Percentiles rank a stretch among this genome's conserved stretches.
These are phyloP conservation scores for Coregonus suidteri DNA, from an alignment of 2,797 vertebrate genomes.

Conservation along the genomic window DNA sequence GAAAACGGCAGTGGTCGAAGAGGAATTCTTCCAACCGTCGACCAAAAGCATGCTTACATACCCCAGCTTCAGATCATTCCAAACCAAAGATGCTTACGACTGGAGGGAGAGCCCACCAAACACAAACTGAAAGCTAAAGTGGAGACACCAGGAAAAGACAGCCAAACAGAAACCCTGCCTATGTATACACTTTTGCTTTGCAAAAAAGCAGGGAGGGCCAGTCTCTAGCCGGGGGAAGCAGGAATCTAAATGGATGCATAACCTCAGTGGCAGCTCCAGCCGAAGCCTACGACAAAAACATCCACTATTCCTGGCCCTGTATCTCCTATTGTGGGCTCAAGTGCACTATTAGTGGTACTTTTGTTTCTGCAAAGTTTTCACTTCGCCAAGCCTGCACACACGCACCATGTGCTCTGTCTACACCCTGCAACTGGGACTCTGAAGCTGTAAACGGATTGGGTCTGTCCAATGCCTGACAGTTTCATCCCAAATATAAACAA, in stretches of 20 bases:
- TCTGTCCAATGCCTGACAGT: conserved; percentile 41
- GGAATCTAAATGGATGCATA: conserved; percentile 37
- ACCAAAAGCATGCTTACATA: conserved; percentile 26
- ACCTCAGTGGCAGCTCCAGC: conserved; percentile 31
- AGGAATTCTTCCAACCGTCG: conserved; percentile 16
- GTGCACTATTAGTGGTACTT: conserved; percentile 51
- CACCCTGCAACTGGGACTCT: conserved; percentile 30
- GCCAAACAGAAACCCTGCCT: conserved; percentile 18
- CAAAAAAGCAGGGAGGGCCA: conserved; percentile 26
- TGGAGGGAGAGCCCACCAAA: conserved; percentile 33
- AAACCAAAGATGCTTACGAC: conserved; percentile 35
- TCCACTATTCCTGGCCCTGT: conserved; percentile 39
- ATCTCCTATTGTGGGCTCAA: conserved; percentile 42
- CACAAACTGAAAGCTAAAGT: conserved; percentile 29
- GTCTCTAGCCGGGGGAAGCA: conserved; percentile 30
- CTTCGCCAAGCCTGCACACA: conserved; percentile 30
- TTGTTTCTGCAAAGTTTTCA: conserved; percentile 31
- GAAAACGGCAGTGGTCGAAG: conserved; percentile 20
- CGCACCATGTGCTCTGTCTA: conserved; percentile 25
- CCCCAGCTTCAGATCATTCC: conserved; percentile 10
- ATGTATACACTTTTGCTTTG: conserved; percentile 13
- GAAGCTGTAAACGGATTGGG: conserved; percentile 38
- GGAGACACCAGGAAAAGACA: conserved; percentile 17
- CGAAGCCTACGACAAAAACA: conserved; percentile 39
- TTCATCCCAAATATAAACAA: conserved; percentile 20